Percentiles rank a stretch among this genome's conserved stretches.
These are phyloP conservation scores for Formica selysi DNA, from an alignment of 1,140 invertebrate species.

Conservation along the genomic window DNA sequence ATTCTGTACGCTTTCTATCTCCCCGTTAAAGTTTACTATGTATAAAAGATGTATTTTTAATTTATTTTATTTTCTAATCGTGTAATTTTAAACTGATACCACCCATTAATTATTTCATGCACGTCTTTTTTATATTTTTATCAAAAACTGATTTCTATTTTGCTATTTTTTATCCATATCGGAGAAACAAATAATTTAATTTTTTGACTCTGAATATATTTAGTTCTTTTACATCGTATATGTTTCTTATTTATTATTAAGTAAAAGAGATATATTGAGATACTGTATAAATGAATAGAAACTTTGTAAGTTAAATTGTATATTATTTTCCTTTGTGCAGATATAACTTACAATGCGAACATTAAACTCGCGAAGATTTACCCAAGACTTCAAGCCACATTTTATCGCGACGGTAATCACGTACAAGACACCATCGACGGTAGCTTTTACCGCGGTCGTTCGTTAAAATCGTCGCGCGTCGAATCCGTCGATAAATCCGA, in stretches of 20 bases:
- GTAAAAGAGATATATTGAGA: no score
- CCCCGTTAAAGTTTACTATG: constrained; percentile 1
- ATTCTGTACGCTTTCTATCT: neutral
- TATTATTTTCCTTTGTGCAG: neutral
- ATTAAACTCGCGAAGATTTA: neutral
- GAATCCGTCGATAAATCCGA: constrained; percentile 43
- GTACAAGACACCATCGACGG: constrained; percentile 18
- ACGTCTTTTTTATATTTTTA: neutral
- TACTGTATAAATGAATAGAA: no score
- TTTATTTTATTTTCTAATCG: neutral
- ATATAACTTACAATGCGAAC: neutral
- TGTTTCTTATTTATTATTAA: no score
- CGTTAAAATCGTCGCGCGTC: constrained; percentile 47
- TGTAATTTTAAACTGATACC: neutral
- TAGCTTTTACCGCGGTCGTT: constrained; percentile 53
- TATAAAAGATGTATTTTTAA: neutral
- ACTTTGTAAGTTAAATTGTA: neutral
- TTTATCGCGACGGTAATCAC: constrained; percentile 16
- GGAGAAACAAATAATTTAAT: no score
- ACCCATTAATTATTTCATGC: neutral
- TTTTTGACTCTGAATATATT: no score
- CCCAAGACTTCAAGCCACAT: neutral
- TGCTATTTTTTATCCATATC: no score
- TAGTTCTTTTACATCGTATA: no score
- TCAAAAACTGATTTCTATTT: no score